A percentile compares a stretch with the other conserved stretches of the same genome.
Evolutionary conservation across 2,888 invertebrate genomes (phyloP).

Genomic region (Drosophila monieri): DNA sequence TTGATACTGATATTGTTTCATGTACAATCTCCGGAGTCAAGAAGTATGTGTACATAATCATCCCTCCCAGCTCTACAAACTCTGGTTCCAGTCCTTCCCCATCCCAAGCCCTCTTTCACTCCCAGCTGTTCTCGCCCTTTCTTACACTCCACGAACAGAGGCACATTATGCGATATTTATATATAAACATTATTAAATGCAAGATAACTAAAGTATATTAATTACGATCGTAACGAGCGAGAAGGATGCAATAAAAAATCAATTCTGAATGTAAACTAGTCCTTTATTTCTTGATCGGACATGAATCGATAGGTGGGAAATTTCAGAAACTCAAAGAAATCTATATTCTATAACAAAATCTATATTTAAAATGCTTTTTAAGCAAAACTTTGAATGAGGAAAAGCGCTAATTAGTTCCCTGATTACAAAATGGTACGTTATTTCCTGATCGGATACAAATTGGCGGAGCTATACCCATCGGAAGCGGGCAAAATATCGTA

Average conservation of each 20-base stretch:
- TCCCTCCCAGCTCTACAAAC: constrained; percentile 4
- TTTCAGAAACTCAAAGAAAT: too few relatives aligned
- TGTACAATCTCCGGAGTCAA: constrained; percentile 17
- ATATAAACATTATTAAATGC: constrained; percentile 26
- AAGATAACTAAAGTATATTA: constrained; percentile 44
- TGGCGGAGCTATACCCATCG: too few relatives aligned
- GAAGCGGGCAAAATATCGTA: too few relatives aligned
- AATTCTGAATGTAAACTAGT: constrained; percentile 35
- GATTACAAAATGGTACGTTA: too few relatives aligned
- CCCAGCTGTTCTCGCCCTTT: neutral
- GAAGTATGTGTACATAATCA: constrained; percentile 33
- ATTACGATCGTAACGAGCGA: constrained; percentile 29
- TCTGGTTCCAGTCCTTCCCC: neutral
- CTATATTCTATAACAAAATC: too few relatives aligned
- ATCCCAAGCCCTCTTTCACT: neutral
- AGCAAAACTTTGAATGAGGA: too few relatives aligned
- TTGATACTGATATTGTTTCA: constrained; percentile 7
- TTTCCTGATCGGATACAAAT: neutral
- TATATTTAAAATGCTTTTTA: too few relatives aligned
- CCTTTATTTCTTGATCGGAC: too few relatives aligned
- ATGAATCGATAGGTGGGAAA: too few relatives aligned
- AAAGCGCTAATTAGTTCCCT: too few relatives aligned
- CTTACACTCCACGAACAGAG: constrained; percentile 1
- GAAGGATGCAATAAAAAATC: constrained; percentile 44
- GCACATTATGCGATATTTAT: constrained; percentile 38